Base-by-base conservation (phyloP, 2,888 invertebrate genomes). In the Drosophila pseudotakahashii region DNA sequence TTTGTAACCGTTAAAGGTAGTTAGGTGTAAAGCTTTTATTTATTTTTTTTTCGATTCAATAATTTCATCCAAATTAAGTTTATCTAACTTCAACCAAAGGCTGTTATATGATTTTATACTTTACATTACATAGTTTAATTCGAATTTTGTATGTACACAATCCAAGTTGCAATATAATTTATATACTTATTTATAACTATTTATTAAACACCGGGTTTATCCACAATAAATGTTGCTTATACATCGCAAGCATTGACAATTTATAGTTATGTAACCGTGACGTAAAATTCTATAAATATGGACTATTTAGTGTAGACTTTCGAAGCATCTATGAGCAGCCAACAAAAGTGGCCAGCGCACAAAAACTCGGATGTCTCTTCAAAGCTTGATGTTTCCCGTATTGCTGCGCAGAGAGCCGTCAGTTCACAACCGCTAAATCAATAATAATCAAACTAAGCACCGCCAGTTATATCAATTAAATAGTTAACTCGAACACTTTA, bases 401-500 rank as follows among this genome's bases (percentile, higher is more conserved):
- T 11, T 16, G 48, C 13, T 48, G n/a, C 10, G 14, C 14, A 47
- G 30, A 30, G 2, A 30, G 30, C 30, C 16, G 34, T 36, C 19
- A 64, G 52, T 6, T 19, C 26, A 13, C 44, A 19, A 14, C 45
- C 19, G 60, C 45, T 36, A 66, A 37, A 42, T 44, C 36, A 52
- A 64, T n/a, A 37, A 52, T 16, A 36, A 37, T 59, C 59, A 76
- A 57, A 75, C 55, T 70, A 78, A 79, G 76, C 83, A 83, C 83
- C 85, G 83, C 88, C 83, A 83, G 57, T 73, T 72, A 78, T 77
- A 81, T 83, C 88, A 83, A 83, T 87, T 83, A 84, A 63, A 51
- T 60, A 50, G 34, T 23, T 10, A 70, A 62, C 61, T 58, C 42
- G 36, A 55, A 54, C 51, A 60, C 63, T 69, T 78, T 73, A 73